Base-by-base conservation (phyloP, 2,113 vertebrate genomes). In the Myiozetetes cayanensis region DNA sequence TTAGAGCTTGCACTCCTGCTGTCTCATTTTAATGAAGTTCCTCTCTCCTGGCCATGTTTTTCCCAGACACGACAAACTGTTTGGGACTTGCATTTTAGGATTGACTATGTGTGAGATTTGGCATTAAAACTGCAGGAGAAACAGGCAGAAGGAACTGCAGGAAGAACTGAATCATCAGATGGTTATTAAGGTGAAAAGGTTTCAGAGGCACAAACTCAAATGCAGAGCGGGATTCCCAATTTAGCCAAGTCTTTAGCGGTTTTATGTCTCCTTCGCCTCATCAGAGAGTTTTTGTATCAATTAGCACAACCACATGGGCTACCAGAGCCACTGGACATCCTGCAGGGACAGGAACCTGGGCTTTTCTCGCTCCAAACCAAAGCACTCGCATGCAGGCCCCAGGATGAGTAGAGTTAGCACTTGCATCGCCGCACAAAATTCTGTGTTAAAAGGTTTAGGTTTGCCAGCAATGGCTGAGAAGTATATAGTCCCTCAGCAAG, bases 401-500 rank as follows among this genome's bases (percentile, higher is more conserved):
- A 39, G 62, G 77, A 65, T 93, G 61, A 95, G 94, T 92, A 75
- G 53, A 61, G 89, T 97, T 97, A 97, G 97, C 91, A 25, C 41
- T 87, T 58, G 71, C 76, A 91, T 28, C 1, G 25, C 59, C 91
- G 86, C 88, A 61, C 28, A 53, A 3, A 49, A 70, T 12, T 62
- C 18, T 49, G 75, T 71, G 97, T 97, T 97, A 97, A 95, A 92
- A 73, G 85, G 87, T 87, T 96, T 91, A 96, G 89, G 74, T 89
- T 52, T 92, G 94, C 79, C 89, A 96, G 94, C 49, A 87, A 82
- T 4, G 61, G 44, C 74, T 65, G 33, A 95, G 37, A 93, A 87
- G 89, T 88, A 62, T 21, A 90, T 33, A 84, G 44, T 13, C 72
- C 89, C 93, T 89, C 84, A 94, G 93, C 63, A 97, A 96, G 92